Evolutionary conservation across 2,797 vertebrate species (phyloP), one percentile per base, ranked within the genome.

Genomic region (Phaenicophaeus curvirostris): DNA sequence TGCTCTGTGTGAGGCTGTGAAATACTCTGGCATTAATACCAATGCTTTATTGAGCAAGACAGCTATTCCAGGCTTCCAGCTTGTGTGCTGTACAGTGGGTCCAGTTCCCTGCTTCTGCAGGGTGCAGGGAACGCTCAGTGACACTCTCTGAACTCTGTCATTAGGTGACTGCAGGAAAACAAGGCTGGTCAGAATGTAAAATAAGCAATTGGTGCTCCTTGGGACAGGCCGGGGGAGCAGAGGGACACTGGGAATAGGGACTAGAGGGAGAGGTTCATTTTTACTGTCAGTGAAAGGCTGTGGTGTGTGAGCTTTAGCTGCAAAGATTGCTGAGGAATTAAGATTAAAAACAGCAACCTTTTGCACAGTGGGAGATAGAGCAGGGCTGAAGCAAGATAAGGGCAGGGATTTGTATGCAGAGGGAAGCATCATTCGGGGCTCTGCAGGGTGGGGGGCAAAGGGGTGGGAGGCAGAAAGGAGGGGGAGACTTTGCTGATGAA

Each of bases 81-180:
- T 65, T 48, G n/a, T 12, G 30, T 23, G 46, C 46, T 48, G 46
- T 48, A 48, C 46, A 48, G 46, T 11, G 21, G 46, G 21, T 12
- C 21, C 21, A 48, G 46, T 24, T 48, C 23, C 21, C 46, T 24
- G 21, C 46, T 48, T 20, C 46, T 48, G 21, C 46, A 44, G 41
- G 33, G 48, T 8, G 54, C 46, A 27, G 16, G 16, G 53, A 42
- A 10, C 3, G 9, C 54, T 85, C 15, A 8, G 62, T 17, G 79
- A 18, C 0, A 0, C 11, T 30, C 35, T 63, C 35, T 57, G 63
- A 39, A 3, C 6, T 46, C 1, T 1, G 30, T 39, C 54, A 23
- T 41, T 53, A 4, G 6, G 54, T 20, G 63, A 35, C 58, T 51
- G 59, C 46, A 62, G 51, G 13, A 51, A 54, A 74, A 59, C 2